These are phyloP conservation scores for Pentalonia nigronervosa DNA, from an alignment of 1,140 invertebrate genomes.

Conservation along the genomic window DNA sequence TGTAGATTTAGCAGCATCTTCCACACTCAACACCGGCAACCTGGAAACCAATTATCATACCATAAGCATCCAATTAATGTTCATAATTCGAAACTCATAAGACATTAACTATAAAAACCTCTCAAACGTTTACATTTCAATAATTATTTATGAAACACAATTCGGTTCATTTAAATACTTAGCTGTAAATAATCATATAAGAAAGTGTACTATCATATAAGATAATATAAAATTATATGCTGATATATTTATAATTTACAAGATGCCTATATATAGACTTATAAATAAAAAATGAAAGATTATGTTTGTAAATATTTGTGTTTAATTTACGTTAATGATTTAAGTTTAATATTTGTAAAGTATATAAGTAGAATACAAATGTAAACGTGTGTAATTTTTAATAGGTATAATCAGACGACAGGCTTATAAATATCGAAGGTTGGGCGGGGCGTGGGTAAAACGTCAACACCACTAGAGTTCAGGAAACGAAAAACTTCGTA, in stretches of 20 bases:
- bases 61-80: neutral
- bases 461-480: neutral
- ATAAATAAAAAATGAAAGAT: neutral
- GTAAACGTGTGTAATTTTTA: neutral
- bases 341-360: neutral
- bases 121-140: neutral
- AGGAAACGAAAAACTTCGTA: neutral
- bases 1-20: neutral
- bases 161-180: neutral
- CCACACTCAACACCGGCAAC: constrained; percentile 25
- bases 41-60: neutral
- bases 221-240: too few species aligned
- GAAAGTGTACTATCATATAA: neutral
- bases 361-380: neutral
- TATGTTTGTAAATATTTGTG: neutral
- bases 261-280: too few species aligned
- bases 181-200: neutral
- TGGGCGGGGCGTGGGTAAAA: neutral
- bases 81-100: neutral
- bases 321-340: too few species aligned
- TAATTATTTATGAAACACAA: neutral
- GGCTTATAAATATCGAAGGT: neutral
- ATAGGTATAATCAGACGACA: neutral
- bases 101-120: neutral
- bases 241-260: too few species aligned